Evolutionary conservation across 1,140 invertebrate genomes (phyloP).

Genomic region (Trypoxylus dichotomus): DNA sequence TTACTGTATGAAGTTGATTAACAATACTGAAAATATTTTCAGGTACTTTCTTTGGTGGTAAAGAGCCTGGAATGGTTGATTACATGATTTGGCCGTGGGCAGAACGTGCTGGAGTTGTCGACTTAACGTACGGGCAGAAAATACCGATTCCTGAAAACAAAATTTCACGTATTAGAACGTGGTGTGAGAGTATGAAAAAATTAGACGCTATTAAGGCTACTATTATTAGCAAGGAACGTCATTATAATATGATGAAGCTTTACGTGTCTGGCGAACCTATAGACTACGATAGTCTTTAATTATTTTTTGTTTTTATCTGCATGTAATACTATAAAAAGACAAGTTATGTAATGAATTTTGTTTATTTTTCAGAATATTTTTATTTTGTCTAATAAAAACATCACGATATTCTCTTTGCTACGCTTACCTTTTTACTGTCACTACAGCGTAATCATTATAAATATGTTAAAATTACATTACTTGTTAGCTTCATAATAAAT

Average conservation of each 20-base stretch:
- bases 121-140: background rate
- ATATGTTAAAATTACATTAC: too few relatives aligned
- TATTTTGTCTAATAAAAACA: too few relatives aligned
- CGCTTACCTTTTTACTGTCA: too few relatives aligned
- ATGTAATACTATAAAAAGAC: background rate
- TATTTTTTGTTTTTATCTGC: background rate
- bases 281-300: conserved; percentile 25
- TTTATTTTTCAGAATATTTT: background rate
- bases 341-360: background rate
- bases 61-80: conserved; percentile 74
- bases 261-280: background rate
- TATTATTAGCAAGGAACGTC: background rate
- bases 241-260: background rate
- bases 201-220: background rate
- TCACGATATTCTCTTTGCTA: too few relatives aligned
- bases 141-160: background rate
- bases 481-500: too few relatives aligned
- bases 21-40: background rate
- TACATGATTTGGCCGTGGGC: conserved; percentile 89
- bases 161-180: background rate
- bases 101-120: conserved; percentile 59
- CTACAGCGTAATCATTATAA: too few relatives aligned
- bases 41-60: conserved; percentile 67
- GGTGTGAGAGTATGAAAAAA: conserved; percentile 5
- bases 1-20: background rate